Evolutionary conservation across 2,113 vertebrate species (phyloP).

Genomic region (Himantopus leucocephalus): DNA sequence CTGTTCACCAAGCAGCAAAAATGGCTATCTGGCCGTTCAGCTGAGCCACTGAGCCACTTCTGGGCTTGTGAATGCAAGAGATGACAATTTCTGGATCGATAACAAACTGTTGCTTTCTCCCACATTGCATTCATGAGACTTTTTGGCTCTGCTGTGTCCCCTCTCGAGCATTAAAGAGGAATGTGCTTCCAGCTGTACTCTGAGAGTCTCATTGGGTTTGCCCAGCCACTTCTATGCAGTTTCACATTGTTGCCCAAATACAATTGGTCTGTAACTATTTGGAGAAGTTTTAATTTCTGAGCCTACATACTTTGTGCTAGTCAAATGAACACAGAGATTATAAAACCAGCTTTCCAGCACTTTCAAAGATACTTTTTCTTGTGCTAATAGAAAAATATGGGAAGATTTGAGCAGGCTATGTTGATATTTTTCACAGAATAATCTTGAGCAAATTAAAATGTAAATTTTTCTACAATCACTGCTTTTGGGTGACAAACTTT

Average conservation of each 20-base stretch:
- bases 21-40: background rate
- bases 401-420: background rate
- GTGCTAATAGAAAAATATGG: slow-evolving; percentile 8
- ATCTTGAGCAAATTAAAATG: slow-evolving; percentile 23
- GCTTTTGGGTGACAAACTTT: background rate
- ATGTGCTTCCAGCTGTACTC: background rate
- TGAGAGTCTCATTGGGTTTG: background rate
- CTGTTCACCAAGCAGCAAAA: slow-evolving; percentile 2
- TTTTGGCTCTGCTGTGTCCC: background rate
- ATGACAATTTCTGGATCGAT: background rate
- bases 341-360: background rate
- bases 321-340: slow-evolving; percentile 37
- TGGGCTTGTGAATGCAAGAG: background rate
- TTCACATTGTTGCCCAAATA: background rate
- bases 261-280: background rate
- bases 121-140: background rate
- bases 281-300: background rate
- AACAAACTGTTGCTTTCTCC: background rate
- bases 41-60: background rate
- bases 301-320: background rate
- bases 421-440: slow-evolving; percentile 7
- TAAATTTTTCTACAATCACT: background rate
- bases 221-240: background rate
- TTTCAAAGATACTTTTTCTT: background rate
- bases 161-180: background rate